Evolutionary conservation across 1,140 invertebrate species (phyloP).

Genomic region (Pachypsylla venusta): DNA sequence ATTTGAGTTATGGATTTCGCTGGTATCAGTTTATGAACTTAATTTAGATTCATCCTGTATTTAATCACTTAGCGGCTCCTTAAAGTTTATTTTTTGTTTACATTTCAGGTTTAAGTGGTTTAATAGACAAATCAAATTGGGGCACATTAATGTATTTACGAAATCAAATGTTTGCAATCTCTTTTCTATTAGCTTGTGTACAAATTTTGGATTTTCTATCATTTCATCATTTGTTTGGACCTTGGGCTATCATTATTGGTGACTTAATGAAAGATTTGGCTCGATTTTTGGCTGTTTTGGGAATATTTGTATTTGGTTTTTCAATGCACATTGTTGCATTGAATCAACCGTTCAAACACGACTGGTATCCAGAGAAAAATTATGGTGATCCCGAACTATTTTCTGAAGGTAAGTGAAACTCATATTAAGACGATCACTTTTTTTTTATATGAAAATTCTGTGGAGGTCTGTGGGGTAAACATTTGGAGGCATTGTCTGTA

Average conservation of each 20-base stretch:
- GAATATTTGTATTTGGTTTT: slow-evolving; percentile 96
- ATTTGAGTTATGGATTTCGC: too few species aligned
- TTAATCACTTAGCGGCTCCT: too few species aligned
- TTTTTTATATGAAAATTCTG: too few species aligned
- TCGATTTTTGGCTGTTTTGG: slow-evolving; percentile 87
- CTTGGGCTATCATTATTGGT: slow-evolving; percentile 88
- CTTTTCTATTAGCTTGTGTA: slow-evolving; percentile 87
- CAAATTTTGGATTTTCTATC: slow-evolving; percentile 93
- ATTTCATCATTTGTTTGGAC: slow-evolving; percentile 97
- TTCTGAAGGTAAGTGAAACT: slow-evolving; percentile 25
- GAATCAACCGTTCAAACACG: slow-evolving; percentile 72
- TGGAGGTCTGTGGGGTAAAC: too few species aligned
- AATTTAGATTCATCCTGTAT: too few species aligned
- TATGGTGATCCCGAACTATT: slow-evolving; percentile 21
- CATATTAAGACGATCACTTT: too few species aligned
- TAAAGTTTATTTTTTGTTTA: too few species aligned
- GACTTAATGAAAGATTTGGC: slow-evolving; percentile 83
- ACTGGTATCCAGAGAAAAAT: slow-evolving; percentile 9
- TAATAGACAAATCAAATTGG: slow-evolving; percentile 50
- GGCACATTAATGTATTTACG: slow-evolving; percentile 75
- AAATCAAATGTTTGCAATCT: slow-evolving; percentile 91
- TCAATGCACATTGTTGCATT: slow-evolving; percentile 93
- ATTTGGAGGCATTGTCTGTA: too few species aligned
- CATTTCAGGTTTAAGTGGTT: slow-evolving; percentile 21
- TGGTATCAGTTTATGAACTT: too few species aligned